Percentiles rank a stretch among this genome's conserved stretches.
These are phyloP conservation scores for Bruchidius siliquastri DNA, from an alignment of 2,888 invertebrate genomes.

Conservation along the genomic window DNA sequence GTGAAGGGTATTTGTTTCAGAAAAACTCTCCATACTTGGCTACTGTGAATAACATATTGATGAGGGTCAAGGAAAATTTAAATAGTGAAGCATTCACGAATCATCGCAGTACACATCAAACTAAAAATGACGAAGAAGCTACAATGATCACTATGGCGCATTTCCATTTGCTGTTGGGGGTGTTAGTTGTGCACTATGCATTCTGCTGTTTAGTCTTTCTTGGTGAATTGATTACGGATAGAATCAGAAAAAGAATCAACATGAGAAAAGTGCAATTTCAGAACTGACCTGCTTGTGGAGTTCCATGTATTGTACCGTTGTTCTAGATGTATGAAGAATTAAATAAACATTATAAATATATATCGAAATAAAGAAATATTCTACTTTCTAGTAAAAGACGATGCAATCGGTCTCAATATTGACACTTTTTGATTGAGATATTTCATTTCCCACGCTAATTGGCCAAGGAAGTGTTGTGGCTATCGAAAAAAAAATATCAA, in stretches of 20 bases:
- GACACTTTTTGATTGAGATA: no score
- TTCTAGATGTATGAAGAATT: no score
- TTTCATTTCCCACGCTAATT: no score
- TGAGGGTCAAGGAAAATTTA: not conserved
- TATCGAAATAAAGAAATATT: no score
- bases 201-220: not conserved
- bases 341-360: no score
- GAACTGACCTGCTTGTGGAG: no score
- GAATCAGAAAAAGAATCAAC: not conserved
- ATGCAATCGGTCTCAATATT: no score
- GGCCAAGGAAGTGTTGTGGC: no score
- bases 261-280: not conserved
- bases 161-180: not conserved
- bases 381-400: no score
- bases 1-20: not conserved
- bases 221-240: not conserved
- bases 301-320: no score
- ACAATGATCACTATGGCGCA: not conserved
- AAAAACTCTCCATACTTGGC: not conserved
- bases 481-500: no score
- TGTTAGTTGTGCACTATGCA: not conserved
- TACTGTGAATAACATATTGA: not conserved
- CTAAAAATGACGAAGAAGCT: not conserved
- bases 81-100: not conserved
- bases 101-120: no score